phyloP scores from a whole-genome alignment of 1,140 invertebrate genomes.

The Meloidogyne hapla region DNA sequence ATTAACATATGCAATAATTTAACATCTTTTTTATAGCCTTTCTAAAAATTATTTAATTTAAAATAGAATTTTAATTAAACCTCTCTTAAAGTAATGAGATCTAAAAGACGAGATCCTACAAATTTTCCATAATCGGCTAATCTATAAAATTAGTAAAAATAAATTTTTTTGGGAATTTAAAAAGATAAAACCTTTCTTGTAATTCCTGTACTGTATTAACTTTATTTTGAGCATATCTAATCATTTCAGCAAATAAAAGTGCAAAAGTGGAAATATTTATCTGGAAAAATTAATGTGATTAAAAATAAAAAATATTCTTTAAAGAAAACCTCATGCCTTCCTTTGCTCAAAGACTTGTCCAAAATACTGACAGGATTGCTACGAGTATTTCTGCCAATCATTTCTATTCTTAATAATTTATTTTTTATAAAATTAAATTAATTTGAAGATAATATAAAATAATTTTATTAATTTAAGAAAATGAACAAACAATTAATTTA shows the following conservation, averaged over 20 bases:
- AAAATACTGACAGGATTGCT: conserved; percentile 71
- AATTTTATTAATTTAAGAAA: too few relatives aligned
- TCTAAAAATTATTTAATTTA: conserved; percentile 66
- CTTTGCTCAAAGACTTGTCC: conserved; percentile 85
- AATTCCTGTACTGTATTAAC: conserved; percentile 90
- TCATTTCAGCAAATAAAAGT: conserved; percentile 91
- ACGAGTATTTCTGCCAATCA: conserved; percentile 1
- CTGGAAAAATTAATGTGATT: conserved; percentile 54
- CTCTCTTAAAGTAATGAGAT: conserved; percentile 84
- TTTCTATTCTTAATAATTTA: conserved; percentile 20
- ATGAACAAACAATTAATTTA: too few relatives aligned
- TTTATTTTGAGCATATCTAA: conserved; percentile 94
- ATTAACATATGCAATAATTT: conserved; percentile 90
- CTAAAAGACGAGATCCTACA: conserved; percentile 87
- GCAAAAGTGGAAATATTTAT: conserved; percentile 84
- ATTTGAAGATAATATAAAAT: not conserved
- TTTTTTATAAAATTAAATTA: conserved; percentile 4
- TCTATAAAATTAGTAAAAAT: conserved; percentile 67
- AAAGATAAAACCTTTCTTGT: conserved; percentile 77
- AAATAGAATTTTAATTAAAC: not conserved
- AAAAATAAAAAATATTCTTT: conserved; percentile 59
- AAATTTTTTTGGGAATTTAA: not conserved
- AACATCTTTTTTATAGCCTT: conserved; percentile 88
- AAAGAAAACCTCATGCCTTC: conserved; percentile 80
- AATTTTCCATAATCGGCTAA: conserved; percentile 88